Evolutionary conservation across 2,113 vertebrate species (phyloP), one percentile per base, ranked within the genome.

Genomic region (Nymphicus hollandicus): DNA sequence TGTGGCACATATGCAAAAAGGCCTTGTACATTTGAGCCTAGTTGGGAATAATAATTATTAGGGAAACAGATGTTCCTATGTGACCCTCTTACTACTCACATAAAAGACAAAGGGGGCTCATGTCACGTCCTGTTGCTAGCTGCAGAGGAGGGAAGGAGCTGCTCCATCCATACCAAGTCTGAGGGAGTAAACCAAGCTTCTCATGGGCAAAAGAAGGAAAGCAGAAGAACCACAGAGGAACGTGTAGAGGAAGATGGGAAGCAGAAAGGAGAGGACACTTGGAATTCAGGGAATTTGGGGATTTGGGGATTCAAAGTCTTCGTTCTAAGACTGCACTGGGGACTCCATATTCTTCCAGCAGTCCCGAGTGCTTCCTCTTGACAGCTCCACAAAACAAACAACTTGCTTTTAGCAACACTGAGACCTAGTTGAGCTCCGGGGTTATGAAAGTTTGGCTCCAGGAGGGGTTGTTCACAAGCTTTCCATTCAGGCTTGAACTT

Each of bases 401-500:
- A 88, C 61, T 81, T 37, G 24, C 91, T 76, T 70, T 83, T 24
- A 83, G 72, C 44, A 66, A 20, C 46, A 23, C 49, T 27, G 50
- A 69, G 37, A 73, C 20, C 0, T 1, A 83, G 46, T 28, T 71
- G 72, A 83, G 68, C 68, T 76, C 92, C 4, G 5, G 29, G 24
- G 29, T 64, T 90, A 55, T 31, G 73, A 41, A 94, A 86, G 19
- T 29, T 89, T 95, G 93, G 65, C 82, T 92, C 56, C 60, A 56
- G 55, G 63, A 92, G 70, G 56, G 35, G 49, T 13, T 90, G 65
- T 50, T 95, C 90, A 91, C 39, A 86, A 73, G 61, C 28, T 90
- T 84, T 72, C 81, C 56, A 70, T 88, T 94, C 72, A 93, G 52
- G 37, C 76, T 66, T 61, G 72, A 86, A 44, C 72, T 90, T 88